Conservation (phyloP, 2,113 vertebrate genomes). For the Mobula hypostoma region DNA sequence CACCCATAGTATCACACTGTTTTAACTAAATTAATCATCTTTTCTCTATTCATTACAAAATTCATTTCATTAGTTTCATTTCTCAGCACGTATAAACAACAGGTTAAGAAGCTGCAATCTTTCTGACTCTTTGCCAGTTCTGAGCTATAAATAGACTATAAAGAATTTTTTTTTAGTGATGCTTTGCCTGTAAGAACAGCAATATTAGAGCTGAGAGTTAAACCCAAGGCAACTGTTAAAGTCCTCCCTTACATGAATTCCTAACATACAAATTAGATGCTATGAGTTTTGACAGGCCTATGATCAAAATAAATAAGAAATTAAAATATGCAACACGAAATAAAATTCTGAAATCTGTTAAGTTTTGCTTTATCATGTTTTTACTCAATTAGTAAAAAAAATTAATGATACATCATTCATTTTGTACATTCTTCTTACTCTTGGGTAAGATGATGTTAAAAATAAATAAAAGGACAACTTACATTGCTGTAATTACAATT, state of each 20-base stretch:
- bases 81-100: background rate
- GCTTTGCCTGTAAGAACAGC: conserved; percentile 4
- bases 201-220: background rate
- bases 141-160: background rate
- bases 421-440: too few species aligned
- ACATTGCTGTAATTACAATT: background rate
- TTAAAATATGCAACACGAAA: background rate
- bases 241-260: background rate
- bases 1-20: background rate
- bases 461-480: background rate
- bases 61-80: conserved; percentile 12
- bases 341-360: background rate
- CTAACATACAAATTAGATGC: background rate
- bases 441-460: background rate
- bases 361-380: background rate
- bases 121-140: background rate
- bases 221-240: conserved; percentile 11
- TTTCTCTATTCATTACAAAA: background rate
- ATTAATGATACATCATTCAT: background rate
- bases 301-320: background rate
- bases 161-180: background rate
- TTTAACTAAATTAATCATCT: background rate
- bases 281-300: background rate
- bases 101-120: background rate
- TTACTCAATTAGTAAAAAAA: background rate